Percentiles rank a stretch among this genome's conserved stretches.
These are phyloP conservation scores for Vulpes vulpes DNA, from an alignment of 2,113 vertebrate genomes.

Conservation along the genomic window DNA sequence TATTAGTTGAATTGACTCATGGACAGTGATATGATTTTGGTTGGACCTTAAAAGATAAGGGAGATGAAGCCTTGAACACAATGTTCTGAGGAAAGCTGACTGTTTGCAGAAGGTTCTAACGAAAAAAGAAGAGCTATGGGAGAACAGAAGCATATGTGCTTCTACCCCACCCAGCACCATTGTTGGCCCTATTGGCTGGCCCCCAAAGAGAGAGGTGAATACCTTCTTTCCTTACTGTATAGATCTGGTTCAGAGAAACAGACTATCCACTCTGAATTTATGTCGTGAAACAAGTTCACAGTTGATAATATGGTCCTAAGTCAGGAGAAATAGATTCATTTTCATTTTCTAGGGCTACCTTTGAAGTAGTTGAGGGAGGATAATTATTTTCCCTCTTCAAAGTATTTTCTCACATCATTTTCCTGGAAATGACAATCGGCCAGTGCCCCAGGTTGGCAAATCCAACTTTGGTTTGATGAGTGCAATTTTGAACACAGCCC, in stretches of 20 bases:
- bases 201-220: background rate
- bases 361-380: constrained; percentile 81
- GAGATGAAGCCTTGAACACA: background rate
- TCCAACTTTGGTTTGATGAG: constrained; percentile 71
- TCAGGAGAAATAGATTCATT: constrained; percentile 84
- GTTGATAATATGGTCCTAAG: constrained; percentile 81
- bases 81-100: background rate
- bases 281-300: constrained; percentile 78
- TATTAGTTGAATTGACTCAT: background rate
- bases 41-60: background rate
- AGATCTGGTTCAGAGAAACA: constrained; percentile 52
- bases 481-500: constrained; percentile 78
- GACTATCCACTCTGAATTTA: constrained; percentile 76
- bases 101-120: constrained; percentile 43
- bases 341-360: constrained; percentile 80
- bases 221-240: background rate
- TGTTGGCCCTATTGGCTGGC: background rate
- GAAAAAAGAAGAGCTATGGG: background rate
- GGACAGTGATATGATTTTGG: background rate
- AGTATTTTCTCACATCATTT: constrained; percentile 84
- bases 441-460: constrained; percentile 77
- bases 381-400: constrained; percentile 80
- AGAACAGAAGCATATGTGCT: background rate
- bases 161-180: background rate
- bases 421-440: constrained; percentile 79